A percentile compares a stretch with the other conserved stretches of the same genome.
Conservation (phyloP, 2,113 vertebrate species). For the Ictidomys tridecemlineatus region DNA sequence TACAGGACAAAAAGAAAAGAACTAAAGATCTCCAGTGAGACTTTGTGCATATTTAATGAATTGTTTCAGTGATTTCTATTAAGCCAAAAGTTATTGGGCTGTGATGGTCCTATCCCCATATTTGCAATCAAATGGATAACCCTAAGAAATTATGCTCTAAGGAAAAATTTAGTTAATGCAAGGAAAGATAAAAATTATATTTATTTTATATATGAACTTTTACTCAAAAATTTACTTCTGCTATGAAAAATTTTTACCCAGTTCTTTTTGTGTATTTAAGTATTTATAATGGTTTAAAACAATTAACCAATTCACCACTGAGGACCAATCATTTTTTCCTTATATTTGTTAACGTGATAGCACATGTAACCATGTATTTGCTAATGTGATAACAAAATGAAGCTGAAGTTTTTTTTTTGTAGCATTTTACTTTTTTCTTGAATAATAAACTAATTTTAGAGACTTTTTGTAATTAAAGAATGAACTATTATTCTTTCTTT, state of each 20-base stretch:
- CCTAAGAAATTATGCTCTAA: constrained; percentile 34
- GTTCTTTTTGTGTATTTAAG: constrained; percentile 9
- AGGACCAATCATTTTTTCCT: not conserved
- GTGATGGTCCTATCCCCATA: not conserved
- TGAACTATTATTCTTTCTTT: constrained; percentile 15
- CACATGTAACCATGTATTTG: not conserved
- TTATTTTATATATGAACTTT: not conserved
- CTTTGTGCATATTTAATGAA: not conserved
- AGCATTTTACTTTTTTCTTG: not conserved
- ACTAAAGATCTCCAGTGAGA: not conserved
- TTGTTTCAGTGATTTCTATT: not conserved
- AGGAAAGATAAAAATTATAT: not conserved
- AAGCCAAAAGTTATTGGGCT: not conserved
- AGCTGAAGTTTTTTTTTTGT: not conserved
- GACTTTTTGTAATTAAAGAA: not conserved
- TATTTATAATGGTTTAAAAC: not conserved
- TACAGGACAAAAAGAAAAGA: not conserved
- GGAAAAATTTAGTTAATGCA: constrained; percentile 15
- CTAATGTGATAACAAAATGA: constrained; percentile 34
- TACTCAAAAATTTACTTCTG: not conserved
- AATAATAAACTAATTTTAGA: not conserved
- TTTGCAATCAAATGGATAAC: constrained; percentile 29
- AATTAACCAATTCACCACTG: constrained; percentile 3
- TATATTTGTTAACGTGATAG: not conserved
- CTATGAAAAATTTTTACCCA: not conserved